Evolutionary conservation across 2,888 invertebrate species (phyloP), one percentile per base, ranked within the genome.

Genomic region (Apodemia duryi): DNA sequence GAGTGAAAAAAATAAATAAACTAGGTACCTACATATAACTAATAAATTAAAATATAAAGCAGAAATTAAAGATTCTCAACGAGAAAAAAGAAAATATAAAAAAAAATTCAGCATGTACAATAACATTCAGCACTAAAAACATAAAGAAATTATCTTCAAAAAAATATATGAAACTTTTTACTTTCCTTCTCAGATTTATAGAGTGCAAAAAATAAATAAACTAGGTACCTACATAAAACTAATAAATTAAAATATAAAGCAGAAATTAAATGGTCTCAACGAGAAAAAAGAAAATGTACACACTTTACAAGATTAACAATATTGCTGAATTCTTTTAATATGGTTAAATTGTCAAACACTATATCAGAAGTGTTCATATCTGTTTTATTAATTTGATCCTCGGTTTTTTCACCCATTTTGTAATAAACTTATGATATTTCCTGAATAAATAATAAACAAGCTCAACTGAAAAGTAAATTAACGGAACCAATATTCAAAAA

Each of bases 311-410:
- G 75, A 75, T 87, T 84, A 7, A 84, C 80, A 69, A 91, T 90
- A 69, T 89, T 90, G 69, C 84, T 83, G 57, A 91, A 83, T 73
- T 91, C 91, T 73, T 84, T 89, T 38, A 91, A 71, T 68, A 91
- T 88, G 6, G 83, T 83, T 57, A 88, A 76, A 72, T 90, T 91
- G 71, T 88, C 86, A 71, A 88, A 90, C 21, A 79, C 76, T 66
- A 83, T 75, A 68, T 84, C 84, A 1, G 83, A 78, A 71, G 73
- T 80, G 68, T 76, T 80, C 76, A 82, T 79, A 66, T 84, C 82
- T 2, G 81, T 75, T 69, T 81, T 80, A 67, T 76, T 79, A 46
- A 67, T 70, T 67, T 73, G 76, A 67, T 81, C 78, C 68, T 78
- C 78, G 41, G 72, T 68, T 66, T 81, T 77, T 72, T 85, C 85